These are phyloP conservation scores for Chrysogorgia sp. DNA, from an alignment of 92 coral and sea anemone species.

Conservation along the genomic window DNA sequence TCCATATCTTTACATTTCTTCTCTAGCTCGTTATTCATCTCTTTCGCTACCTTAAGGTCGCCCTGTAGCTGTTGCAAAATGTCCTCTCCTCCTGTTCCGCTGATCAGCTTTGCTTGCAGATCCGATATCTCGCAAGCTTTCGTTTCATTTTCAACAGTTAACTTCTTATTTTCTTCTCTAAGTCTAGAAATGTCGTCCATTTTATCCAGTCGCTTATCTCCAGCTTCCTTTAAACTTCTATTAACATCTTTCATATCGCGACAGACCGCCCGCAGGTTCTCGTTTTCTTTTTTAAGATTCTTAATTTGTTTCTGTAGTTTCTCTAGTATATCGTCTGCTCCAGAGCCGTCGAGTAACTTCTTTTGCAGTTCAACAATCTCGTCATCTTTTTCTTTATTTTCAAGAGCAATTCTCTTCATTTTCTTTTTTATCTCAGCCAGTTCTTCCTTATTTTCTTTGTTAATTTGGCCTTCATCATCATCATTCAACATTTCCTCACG, in stretches of 20 bases:
- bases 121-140: slow-evolving; percentile 58
- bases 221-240: neutral
- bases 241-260: neutral
- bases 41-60: slow-evolving; percentile 74
- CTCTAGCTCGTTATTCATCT: slow-evolving; percentile 68
- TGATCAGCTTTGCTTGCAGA: slow-evolving; percentile 53
- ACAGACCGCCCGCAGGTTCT: neutral
- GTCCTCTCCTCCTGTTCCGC: slow-evolving; percentile 67
- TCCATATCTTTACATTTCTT: slow-evolving; percentile 74
- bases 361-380: slow-evolving; percentile 53
- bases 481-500: slow-evolving; percentile 59
- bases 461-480: slow-evolving; percentile 62
- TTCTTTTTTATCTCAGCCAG: slow-evolving; percentile 58
- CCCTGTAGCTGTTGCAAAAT: slow-evolving; percentile 63
- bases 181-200: slow-evolving; percentile 56
- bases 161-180: slow-evolving; percentile 61
- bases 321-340: neutral
- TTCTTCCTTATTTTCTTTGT: slow-evolving; percentile 64
- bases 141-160: slow-evolving; percentile 58
- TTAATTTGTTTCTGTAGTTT: neutral
- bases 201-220: slow-evolving; percentile 48
- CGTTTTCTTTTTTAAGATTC: neutral
- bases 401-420: slow-evolving; percentile 61
- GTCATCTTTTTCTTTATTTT: slow-evolving; percentile 68
- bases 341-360: slow-evolving; percentile 30